A percentile compares a stretch with the other conserved stretches of the same genome.
Evolutionary conservation across 2,113 vertebrate species (phyloP).

Genomic region (Ranitomeya imitator): DNA sequence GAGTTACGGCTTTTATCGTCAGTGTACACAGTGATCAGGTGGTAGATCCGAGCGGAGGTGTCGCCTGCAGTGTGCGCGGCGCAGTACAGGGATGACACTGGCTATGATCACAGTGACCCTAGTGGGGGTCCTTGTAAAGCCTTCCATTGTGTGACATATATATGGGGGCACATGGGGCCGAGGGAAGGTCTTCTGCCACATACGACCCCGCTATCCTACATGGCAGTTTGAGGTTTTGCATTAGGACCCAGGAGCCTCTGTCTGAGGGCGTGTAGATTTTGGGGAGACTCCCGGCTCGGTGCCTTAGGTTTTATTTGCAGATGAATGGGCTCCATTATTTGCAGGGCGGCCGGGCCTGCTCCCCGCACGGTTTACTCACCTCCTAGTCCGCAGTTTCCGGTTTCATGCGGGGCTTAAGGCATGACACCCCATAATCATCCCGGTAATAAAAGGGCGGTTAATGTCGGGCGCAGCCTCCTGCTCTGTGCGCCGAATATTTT

Average conservation of each 20-base stretch:
- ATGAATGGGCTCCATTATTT: neutral
- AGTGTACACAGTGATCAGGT: neutral
- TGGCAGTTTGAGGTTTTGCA: neutral
- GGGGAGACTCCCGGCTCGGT: neutral
- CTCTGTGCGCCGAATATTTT: neutral
- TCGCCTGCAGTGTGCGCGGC: neutral
- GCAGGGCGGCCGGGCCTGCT: neutral
- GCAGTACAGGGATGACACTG: neutral
- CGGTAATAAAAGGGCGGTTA: neutral
- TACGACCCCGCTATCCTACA: too few relatives aligned
- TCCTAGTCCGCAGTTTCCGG: neutral
- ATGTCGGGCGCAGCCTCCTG: neutral
- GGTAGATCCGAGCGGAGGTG: neutral
- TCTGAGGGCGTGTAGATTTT: neutral
- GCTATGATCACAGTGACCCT: too few relatives aligned
- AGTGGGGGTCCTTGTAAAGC: too few relatives aligned
- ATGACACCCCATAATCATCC: conserved; percentile 8
- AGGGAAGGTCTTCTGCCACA: too few relatives aligned
- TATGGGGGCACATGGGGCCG: too few relatives aligned
- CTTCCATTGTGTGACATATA: too few relatives aligned
- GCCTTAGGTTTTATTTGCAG: neutral
- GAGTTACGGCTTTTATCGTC: neutral
- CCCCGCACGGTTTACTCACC: neutral
- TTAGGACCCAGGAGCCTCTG: neutral
- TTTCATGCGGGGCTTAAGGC: neutral